These are phyloP conservation scores for Geophilus truncorum DNA, from an alignment of 2,888 invertebrate species.

Conservation along the genomic window DNA sequence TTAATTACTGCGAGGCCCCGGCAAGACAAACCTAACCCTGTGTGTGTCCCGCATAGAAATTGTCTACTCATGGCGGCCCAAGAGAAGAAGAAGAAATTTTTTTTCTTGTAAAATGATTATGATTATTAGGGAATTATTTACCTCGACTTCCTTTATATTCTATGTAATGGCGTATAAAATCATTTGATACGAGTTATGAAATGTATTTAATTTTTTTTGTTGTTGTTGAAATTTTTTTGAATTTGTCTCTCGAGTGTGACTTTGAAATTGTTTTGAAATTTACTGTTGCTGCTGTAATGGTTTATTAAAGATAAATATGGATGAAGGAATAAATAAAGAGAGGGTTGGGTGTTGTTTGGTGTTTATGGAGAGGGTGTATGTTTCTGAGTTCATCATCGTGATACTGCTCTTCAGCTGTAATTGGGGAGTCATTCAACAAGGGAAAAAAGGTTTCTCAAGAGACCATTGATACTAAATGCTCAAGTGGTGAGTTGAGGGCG, in stretches of 20 bases:
- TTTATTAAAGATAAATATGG: background rate
- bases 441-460: background rate
- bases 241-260: background rate
- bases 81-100: background rate
- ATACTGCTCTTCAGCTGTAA: background rate
- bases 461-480: background rate
- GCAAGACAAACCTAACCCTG: background rate
- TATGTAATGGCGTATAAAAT: background rate
- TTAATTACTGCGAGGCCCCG: conserved; percentile 8
- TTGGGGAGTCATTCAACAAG: background rate
- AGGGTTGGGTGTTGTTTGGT: background rate
- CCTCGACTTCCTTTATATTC: background rate
- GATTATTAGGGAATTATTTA: background rate
- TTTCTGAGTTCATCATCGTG: background rate
- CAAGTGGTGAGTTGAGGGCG: too few species aligned
- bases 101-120: background rate
- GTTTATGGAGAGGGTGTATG: background rate
- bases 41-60: conserved; percentile 27
- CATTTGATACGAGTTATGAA: background rate
- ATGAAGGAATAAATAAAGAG: background rate
- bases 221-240: background rate
- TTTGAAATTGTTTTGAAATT: background rate
- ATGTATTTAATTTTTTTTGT: background rate
- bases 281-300: background rate
- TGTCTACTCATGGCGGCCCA: background rate